Conservation (phyloP, 2,888 invertebrate species). For the Diabrotica balteata region DNA sequence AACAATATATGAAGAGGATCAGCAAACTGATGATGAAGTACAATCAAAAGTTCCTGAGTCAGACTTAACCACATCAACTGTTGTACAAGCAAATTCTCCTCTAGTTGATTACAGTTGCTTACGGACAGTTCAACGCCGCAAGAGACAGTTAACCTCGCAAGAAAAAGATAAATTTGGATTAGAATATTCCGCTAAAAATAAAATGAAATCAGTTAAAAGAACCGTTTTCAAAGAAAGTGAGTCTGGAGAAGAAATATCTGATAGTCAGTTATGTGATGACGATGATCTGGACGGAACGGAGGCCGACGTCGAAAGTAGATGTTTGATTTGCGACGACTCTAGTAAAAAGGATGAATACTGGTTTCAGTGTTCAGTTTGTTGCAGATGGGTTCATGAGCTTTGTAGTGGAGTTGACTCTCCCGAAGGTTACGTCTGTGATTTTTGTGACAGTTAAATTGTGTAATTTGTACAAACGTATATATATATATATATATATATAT, state of each 20-base stretch:
- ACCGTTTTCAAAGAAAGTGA: conserved; percentile 11
- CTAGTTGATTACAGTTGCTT: background rate
- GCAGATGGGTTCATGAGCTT: background rate
- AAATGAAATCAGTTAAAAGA: conserved; percentile 16
- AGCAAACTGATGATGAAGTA: background rate
- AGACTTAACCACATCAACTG: background rate
- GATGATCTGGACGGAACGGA: background rate
- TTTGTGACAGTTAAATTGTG: background rate
- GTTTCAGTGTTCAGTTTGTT: background rate
- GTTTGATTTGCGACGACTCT: background rate
- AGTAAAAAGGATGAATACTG: conserved; percentile 4
- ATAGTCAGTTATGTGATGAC: conserved; percentile 11
- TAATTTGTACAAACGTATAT: too few relatives aligned
- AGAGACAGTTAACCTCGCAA: conserved; percentile 5
- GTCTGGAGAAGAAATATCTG: conserved; percentile 8
- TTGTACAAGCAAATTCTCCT: background rate
- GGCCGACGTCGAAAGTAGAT: background rate
- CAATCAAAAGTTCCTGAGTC: background rate
- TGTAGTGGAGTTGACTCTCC: conserved; percentile 6
- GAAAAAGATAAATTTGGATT: background rate
- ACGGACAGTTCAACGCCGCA: conserved; percentile 12
- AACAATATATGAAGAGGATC: background rate
- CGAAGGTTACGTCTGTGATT: conserved; percentile 2
- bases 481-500: too few relatives aligned
- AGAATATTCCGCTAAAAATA: conserved; percentile 10